A percentile compares a stretch with the other conserved stretches of the same genome.
Conservation (phyloP, 2,888 invertebrate genomes). For the Gastrophysa polygoni region DNA sequence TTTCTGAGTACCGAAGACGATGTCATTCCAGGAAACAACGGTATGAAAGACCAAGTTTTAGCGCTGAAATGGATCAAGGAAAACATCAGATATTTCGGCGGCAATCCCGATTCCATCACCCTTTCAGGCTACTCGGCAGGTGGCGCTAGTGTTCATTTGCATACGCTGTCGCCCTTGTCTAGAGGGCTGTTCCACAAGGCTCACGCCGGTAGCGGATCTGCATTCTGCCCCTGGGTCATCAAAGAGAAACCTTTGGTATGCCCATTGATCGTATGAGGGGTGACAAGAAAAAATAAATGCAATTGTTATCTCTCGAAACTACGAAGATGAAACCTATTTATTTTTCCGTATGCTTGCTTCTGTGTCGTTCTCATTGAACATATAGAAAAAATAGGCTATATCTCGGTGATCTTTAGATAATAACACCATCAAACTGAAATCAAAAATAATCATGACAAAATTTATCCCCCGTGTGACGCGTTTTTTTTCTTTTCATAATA, state of each 20-base stretch:
- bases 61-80: conserved; percentile 70
- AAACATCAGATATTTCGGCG: conserved; percentile 72
- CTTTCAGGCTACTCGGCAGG: conserved; percentile 64
- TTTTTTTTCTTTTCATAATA: too few relatives aligned
- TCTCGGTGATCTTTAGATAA: too few relatives aligned
- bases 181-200: conserved; percentile 29
- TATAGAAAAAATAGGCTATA: too few relatives aligned
- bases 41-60: conserved; percentile 73
- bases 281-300: too few relatives aligned
- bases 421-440: too few relatives aligned
- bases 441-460: too few relatives aligned
- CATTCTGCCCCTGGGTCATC: not conserved
- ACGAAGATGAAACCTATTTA: too few relatives aligned
- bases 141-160: conserved; percentile 52
- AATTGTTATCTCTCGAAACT: too few relatives aligned
- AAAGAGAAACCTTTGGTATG: not conserved
- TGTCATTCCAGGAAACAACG: conserved; percentile 71
- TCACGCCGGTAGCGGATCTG: not conserved
- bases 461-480: too few relatives aligned
- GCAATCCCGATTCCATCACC: conserved; percentile 69
- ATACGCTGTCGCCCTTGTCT: conserved; percentile 51
- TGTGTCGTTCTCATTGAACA: too few relatives aligned
- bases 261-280: too few relatives aligned
- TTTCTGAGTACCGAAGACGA: conserved; percentile 68
- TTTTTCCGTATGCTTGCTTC: too few relatives aligned